Percentiles rank a stretch among this genome's conserved stretches.
These are phyloP conservation scores for Nibea albiflora DNA, from an alignment of 2,113 vertebrate genomes.

Conservation along the genomic window DNA sequence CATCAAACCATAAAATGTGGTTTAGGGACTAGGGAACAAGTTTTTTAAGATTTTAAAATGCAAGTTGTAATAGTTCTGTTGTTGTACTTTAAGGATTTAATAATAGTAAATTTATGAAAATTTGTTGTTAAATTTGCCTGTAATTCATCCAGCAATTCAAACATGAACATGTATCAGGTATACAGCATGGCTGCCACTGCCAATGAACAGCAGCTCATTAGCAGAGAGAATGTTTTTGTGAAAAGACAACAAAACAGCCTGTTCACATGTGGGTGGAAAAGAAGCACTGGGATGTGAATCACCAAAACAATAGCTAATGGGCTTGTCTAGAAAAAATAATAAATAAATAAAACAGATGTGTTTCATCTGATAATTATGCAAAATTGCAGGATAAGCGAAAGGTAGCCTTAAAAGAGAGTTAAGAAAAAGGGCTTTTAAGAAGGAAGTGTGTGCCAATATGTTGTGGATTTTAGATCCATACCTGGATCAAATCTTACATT, in stretches of 20 bases:
- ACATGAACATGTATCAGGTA: neutral
- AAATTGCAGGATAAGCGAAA: constrained; percentile 1
- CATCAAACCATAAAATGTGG: neutral
- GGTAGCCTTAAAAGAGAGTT: neutral
- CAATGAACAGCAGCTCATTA: constrained; percentile 22
- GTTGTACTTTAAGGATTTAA: neutral
- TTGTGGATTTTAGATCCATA: neutral
- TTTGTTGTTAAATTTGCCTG: neutral
- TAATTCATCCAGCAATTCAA: neutral
- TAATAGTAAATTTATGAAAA: neutral
- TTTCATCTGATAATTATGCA: constrained; percentile 6
- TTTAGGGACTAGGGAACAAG: neutral
- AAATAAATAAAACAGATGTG: constrained; percentile 6
- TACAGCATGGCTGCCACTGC: neutral
- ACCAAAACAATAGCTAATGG: constrained; percentile 21
- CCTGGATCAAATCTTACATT: neutral
- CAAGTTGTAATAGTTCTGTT: neutral
- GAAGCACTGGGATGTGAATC: constrained; percentile 19
- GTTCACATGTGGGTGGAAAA: constrained; percentile 22
- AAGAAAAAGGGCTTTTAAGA: neutral
- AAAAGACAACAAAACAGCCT: constrained; percentile 2
- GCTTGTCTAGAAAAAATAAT: neutral
- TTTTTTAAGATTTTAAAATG: neutral
- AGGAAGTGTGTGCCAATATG: neutral
- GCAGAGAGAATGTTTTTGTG: neutral